Percentiles rank a stretch among this genome's conserved stretches.
Conservation (phyloP, 2,113 vertebrate species). For the Herpetotheres cachinnans region DNA sequence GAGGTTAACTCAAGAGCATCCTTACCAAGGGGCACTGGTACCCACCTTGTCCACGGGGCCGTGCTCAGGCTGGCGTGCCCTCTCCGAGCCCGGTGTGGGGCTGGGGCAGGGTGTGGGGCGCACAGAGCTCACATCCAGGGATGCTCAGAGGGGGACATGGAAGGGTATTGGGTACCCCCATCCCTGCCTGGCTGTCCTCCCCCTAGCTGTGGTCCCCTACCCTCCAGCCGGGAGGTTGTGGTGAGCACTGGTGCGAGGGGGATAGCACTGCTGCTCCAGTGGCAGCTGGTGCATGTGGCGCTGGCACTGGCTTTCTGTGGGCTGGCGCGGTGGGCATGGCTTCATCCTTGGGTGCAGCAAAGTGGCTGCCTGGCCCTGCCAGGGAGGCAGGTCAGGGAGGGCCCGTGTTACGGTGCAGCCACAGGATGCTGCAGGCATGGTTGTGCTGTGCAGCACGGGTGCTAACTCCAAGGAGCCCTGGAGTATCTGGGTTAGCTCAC, state of each 20-base stretch:
- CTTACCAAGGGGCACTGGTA: neutral
- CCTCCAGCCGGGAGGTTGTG: fast-evolving
- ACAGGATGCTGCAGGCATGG: neutral
- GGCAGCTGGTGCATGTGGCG: neutral
- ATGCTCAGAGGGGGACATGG: neutral
- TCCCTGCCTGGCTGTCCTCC: neutral
- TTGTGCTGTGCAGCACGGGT: neutral
- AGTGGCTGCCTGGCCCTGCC: no score
- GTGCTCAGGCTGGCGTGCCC: neutral
- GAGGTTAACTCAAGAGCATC: neutral
- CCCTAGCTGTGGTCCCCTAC: neutral
- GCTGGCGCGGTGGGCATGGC: neutral
- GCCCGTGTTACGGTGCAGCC: fast-evolving
- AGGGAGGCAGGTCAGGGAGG: neutral
- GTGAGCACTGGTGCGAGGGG: fast-evolving
- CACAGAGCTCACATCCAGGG: fast-evolving
- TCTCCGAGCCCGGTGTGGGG: neutral
- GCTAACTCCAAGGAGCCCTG: neutral
- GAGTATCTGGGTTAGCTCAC: neutral
- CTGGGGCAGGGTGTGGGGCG: neutral
- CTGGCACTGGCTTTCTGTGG: neutral
- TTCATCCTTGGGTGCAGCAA: fast-evolving
- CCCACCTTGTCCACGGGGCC: fast-evolving
- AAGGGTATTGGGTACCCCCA: neutral
- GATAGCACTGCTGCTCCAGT: neutral